phyloP scores from a whole-genome alignment of 2,797 vertebrate species.

The Pseudochromis fuscus region DNA sequence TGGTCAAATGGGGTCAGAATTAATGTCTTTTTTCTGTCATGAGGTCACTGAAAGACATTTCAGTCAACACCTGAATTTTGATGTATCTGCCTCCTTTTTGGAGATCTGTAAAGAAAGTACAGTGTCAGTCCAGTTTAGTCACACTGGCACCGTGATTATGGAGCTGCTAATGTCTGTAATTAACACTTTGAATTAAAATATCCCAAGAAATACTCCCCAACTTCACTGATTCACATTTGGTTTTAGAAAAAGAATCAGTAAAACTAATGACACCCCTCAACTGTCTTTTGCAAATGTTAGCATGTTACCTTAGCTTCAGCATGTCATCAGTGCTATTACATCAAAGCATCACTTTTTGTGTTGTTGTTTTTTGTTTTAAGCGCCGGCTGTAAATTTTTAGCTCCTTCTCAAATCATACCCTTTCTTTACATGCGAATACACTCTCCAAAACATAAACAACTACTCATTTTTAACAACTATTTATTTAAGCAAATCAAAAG shows the following conservation, averaged over 20 bases:
- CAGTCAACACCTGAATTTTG: not conserved
- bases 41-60: not conserved
- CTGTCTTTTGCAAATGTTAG: too few species aligned
- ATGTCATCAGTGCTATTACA: not conserved
- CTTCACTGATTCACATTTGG: too few species aligned
- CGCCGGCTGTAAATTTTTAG: not conserved
- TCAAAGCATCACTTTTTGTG: not conserved
- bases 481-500: too few species aligned
- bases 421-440: too few species aligned
- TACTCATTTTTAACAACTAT: too few species aligned
- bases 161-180: not conserved
- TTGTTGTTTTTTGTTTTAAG: too few species aligned
- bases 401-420: not conserved
- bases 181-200: not conserved
- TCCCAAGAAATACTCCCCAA: too few species aligned
- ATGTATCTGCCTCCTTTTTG: conserved; percentile 4
- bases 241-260: too few species aligned
- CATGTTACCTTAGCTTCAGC: too few species aligned
- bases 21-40: conserved; percentile 18
- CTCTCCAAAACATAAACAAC: too few species aligned
- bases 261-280: not conserved
- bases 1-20: conserved; percentile 5
- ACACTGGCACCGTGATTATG: not conserved
- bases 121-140: conserved; percentile 4
- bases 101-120: not conserved